Conservation (phyloP, 2,113 vertebrate species). For the Sturnus vulgaris region DNA sequence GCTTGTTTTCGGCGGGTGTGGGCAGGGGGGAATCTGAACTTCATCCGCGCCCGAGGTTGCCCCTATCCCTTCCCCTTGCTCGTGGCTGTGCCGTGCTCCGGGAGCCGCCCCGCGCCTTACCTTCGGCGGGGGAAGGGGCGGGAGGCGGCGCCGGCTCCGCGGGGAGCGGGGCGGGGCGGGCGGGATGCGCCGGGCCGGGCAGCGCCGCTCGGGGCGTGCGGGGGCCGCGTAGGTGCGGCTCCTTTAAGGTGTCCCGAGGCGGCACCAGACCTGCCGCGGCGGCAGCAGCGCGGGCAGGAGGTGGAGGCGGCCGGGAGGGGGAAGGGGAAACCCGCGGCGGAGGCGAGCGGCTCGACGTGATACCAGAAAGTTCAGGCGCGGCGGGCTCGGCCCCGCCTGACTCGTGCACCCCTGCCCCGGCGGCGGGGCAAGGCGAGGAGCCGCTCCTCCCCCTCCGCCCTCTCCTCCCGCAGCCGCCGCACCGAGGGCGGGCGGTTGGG, state of each 20-base stretch:
- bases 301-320: neutral
- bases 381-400: neutral
- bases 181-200: neutral
- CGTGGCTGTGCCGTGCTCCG: rapidly evolving
- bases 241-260: constrained; percentile 64
- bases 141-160: neutral
- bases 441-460: neutral
- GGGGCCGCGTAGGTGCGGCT: neutral
- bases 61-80: too few relatives aligned
- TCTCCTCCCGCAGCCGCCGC: neutral
- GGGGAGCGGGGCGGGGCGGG: neutral
- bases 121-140: neutral
- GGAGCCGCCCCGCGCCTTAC: neutral
- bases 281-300: neutral
- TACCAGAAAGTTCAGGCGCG: constrained; percentile 47
- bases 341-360: constrained; percentile 4
- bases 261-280: constrained; percentile 22
- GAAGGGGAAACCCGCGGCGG: neutral
- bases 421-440: neutral
- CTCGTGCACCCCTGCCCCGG: neutral
- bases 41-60: too few relatives aligned
- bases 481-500: neutral
- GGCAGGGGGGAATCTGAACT: neutral
- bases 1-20: neutral
- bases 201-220: neutral